Base-by-base conservation (phyloP, 2,888 invertebrate species). In the Oxycera nigricornis region DNA sequence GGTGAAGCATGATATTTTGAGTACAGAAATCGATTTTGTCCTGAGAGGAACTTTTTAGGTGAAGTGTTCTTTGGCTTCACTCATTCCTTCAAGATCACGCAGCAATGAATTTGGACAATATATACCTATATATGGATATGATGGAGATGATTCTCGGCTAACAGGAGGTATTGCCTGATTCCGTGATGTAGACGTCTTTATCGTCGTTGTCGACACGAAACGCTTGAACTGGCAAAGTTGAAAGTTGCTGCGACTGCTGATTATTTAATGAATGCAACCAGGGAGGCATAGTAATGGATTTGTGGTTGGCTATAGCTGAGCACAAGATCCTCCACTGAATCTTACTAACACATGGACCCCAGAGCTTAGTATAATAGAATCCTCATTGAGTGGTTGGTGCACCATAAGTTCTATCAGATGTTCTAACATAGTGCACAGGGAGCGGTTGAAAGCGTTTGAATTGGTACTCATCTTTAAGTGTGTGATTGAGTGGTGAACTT, bases 41-140 rank as follows among this genome's bases (percentile, higher is more conserved):
- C 26, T 20, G 17, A 62, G 61, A 31, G 11, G 55, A 55, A 24
- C 20, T 62, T 62, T 35, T 11, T 22, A n/a, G 35, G 20, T 62
- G 31, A 62, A 62, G 61, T 31, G 35, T 4, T 35, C 35, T n/a
- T n/a, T n/a, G n/a, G n/a, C n/a, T 62, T 11, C 3, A 20, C 61
- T 30, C 22, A 3, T 9, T 61, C 14, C n/a, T 30, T 62, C 61
- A 20, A 35, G 1, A 6, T 62, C 22, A 20, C 35, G 35, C 17
- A 35, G 61, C 35, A 62, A n/a, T 62, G 61, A 62, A 31, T 62
- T 31, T 22, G 11, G 6, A 62, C 17, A 62, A 31, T 35, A n/a
- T 20, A 30, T 62, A 20, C 61, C 14, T 6, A 11, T 35, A 11
- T 35, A 7, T 35, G 35, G 11, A 35, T n/a, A n/a, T n/a, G n/a